A percentile compares a stretch with the other conserved stretches of the same genome.
These are phyloP conservation scores for Fopius arisanus DNA, from an alignment of 1,140 invertebrate genomes.

Conservation along the genomic window DNA sequence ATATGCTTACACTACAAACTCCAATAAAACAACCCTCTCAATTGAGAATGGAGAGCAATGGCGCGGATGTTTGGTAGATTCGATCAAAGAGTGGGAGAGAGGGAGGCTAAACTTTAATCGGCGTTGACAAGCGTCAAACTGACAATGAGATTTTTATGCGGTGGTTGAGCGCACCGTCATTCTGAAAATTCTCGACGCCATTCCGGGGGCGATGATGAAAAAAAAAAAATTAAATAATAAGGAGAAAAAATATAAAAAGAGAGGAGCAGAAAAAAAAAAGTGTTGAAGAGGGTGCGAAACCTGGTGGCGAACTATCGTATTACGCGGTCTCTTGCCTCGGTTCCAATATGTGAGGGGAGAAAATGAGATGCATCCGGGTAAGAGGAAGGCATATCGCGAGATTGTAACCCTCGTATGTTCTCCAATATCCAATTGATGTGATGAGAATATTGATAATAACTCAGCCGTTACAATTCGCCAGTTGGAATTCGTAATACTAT, in stretches of 20 bases:
- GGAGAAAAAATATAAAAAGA: too few species aligned
- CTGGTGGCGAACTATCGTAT: constrained; percentile 18
- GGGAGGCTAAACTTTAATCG: constrained; percentile 59
- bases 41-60: neutral
- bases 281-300: constrained; percentile 1
- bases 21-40: constrained; percentile 14
- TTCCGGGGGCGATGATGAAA: neutral
- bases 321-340: neutral
- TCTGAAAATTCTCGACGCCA: neutral
- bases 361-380: neutral
- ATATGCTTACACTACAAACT: neutral
- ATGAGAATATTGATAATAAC: neutral
- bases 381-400: neutral
- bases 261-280: too few species aligned
- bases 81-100: constrained; percentile 53
- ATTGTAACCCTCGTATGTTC: neutral
- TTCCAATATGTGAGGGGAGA: neutral
- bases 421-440: neutral
- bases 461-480: too few species aligned
- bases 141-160: constrained; percentile 12
- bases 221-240: too few species aligned
- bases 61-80: constrained; percentile 39
- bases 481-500: too few species aligned
- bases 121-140: constrained; percentile 62
- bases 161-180: neutral